Percentiles rank a stretch among this genome's conserved stretches.
Conservation (phyloP, 1,140 invertebrate species). For the Apocrypta bakeri region DNA sequence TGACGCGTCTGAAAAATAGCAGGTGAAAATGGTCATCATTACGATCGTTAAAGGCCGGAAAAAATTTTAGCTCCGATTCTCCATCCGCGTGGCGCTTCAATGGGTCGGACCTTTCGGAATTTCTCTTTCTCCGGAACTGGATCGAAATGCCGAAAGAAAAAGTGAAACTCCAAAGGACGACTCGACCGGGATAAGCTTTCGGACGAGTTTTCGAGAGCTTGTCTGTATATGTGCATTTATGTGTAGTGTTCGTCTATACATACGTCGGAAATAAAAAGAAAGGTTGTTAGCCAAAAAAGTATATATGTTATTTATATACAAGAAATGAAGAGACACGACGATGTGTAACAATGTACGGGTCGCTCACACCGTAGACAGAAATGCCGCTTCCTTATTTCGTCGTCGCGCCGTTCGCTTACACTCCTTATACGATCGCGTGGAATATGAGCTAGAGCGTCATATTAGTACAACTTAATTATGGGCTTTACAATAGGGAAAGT, state of each 20-base stretch:
- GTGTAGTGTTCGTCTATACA: background rate
- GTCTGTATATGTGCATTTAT: background rate
- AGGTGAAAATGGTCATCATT: slow-evolving; percentile 23
- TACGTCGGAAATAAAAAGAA: background rate
- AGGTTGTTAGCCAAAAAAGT: background rate
- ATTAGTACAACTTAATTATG: no score
- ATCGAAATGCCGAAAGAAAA: slow-evolving; percentile 38
- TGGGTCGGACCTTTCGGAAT: background rate
- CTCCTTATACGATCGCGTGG: background rate
- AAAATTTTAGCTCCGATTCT: background rate
- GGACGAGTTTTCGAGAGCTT: background rate
- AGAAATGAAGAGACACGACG: no score
- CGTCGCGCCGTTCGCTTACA: background rate
- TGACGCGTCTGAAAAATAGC: no score
- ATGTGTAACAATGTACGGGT: background rate
- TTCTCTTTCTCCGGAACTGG: slow-evolving; percentile 39
- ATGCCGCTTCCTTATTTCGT: background rate
- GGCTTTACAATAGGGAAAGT: background rate
- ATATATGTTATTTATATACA: no score
- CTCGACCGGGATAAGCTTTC: background rate
- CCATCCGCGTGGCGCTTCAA: background rate
- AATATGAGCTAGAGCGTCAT: background rate
- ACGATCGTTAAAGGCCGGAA: background rate
- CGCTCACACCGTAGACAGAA: no score
- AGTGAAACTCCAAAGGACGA: slow-evolving; percentile 25